A percentile compares a stretch with the other conserved stretches of the same genome.
These are phyloP conservation scores for Lasiurus borealis DNA, from an alignment of 2,113 vertebrate species.

Conservation along the genomic window DNA sequence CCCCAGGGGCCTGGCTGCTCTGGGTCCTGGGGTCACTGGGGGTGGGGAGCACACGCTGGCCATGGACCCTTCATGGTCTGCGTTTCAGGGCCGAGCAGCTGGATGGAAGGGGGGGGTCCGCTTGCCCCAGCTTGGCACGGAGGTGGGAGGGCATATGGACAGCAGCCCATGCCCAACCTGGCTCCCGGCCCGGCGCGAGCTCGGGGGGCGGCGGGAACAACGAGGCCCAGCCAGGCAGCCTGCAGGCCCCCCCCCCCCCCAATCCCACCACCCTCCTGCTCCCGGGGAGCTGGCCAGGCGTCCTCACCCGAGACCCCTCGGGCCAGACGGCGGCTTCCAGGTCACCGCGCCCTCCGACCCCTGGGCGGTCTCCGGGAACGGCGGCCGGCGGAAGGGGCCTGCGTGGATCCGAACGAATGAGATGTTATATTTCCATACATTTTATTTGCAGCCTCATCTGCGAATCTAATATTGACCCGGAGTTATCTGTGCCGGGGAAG, in stretches of 20 bases:
- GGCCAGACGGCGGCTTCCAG: constrained; percentile 81
- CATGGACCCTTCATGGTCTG: too few relatives aligned
- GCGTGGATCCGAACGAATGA: constrained; percentile 88
- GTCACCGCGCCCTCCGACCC: constrained; percentile 86
- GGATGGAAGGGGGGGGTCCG: neutral
- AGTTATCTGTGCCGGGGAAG: constrained; percentile 91
- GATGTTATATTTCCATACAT: constrained; percentile 90
- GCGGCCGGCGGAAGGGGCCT: constrained; percentile 85
- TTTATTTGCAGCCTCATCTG: constrained; percentile 90
- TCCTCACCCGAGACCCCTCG: constrained; percentile 76
- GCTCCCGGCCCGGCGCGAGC: constrained; percentile 54
- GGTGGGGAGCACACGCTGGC: too few relatives aligned
- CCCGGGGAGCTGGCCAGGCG: constrained; percentile 72
- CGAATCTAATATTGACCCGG: constrained; percentile 91
- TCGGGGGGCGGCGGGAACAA: neutral
- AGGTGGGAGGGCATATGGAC: constrained; percentile 66
- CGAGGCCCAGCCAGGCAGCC: constrained; percentile 68
- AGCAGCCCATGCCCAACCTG: constrained; percentile 59
- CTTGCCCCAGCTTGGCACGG: neutral
- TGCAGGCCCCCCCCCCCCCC: constrained; percentile 13
- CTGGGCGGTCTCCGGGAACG: constrained; percentile 85
- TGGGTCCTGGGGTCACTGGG: neutral
- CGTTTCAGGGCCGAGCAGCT: neutral
- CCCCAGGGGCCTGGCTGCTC: neutral
- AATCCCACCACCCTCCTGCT: neutral